Evolutionary conservation across 1,140 invertebrate species (phyloP), one percentile per base, ranked within the genome.

Genomic region (Drosophila serrata): DNA sequence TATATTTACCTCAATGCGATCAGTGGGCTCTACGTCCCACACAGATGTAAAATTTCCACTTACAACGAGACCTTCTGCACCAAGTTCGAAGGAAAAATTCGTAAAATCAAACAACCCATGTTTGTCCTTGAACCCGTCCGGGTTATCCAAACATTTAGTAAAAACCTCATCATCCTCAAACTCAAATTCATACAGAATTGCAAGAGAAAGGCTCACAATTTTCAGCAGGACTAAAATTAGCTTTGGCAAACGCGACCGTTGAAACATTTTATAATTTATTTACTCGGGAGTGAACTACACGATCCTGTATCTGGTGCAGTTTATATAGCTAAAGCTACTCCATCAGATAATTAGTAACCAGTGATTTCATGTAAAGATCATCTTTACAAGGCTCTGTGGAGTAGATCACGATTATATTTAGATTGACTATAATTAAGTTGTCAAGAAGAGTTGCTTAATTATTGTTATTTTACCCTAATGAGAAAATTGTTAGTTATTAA

Each of bases 151-250:
- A 27, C 64, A 68, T 12, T 33, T 15, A 2, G 6, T 12, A n/a
- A 33, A 27, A 3, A 68, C 0, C 0, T 40, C 0, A 19, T 64
- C 60, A 7, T 65, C 22, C 15, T 49, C 43, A 2, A 49, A 19
- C 7, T 64, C 19, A 19, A 64, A 64, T 9, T 68, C 59, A 37
- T 46, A 64, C 3, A 19, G 15, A 13, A 6, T 15, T 63, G 27
- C 42, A 39, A 48, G 1, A 7, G 64, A 40, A 31, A 5, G 24
- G 15, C 37, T 17, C 8, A 39, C 27, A 3, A 31, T 9, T 12
- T 4, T 8, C 7, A 67, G 12, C 15, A 67, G 13, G 11, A 63
- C 12, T 6, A 67, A 0, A 12, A 46, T 8, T 51, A 22, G 42
- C 17, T 0, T 12, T 15, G 17, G 2, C 12, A 19, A 51, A 4